These are phyloP conservation scores for Hafferia zeledoni DNA, from an alignment of 2,797 vertebrate genomes.

Conservation along the genomic window DNA sequence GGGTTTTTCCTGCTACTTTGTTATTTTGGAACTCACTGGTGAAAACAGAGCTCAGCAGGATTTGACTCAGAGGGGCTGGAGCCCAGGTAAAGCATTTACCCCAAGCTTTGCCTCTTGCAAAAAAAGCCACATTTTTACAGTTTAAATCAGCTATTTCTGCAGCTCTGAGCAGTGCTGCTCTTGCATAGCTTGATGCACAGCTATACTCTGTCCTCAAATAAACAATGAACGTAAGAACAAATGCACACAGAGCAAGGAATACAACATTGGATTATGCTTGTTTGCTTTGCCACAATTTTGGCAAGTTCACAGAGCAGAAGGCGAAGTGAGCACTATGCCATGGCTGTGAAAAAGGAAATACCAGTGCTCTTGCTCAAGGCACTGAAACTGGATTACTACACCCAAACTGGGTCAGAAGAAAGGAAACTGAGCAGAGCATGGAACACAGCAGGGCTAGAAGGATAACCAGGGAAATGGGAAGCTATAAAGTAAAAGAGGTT, in stretches of 20 bases:
- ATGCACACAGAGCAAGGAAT: neutral
- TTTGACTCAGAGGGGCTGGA: neutral
- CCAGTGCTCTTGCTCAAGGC: neutral
- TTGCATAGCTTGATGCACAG: neutral
- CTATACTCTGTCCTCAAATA: neutral
- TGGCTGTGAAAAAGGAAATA: neutral
- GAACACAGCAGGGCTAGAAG: neutral
- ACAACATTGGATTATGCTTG: neutral
- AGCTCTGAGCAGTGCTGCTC: neutral
- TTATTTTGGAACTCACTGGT: neutral
- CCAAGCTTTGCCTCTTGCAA: neutral
- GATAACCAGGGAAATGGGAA: neutral
- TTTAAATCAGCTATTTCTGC: neutral
- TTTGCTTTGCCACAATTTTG: neutral
- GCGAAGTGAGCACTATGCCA: neutral
- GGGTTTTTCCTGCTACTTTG: neutral
- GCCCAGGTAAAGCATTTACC: neutral
- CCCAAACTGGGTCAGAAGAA: neutral
- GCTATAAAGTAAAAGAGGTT: neutral
- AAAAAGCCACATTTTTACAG: neutral
- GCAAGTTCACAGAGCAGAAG: neutral
- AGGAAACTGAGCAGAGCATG: neutral
- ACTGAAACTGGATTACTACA: neutral
- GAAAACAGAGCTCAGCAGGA: neutral
- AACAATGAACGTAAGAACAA: neutral